Evolutionary conservation across 2,113 vertebrate genomes (phyloP), one percentile per base, ranked within the genome.

Genomic region (Hippocampus barbouri): DNA sequence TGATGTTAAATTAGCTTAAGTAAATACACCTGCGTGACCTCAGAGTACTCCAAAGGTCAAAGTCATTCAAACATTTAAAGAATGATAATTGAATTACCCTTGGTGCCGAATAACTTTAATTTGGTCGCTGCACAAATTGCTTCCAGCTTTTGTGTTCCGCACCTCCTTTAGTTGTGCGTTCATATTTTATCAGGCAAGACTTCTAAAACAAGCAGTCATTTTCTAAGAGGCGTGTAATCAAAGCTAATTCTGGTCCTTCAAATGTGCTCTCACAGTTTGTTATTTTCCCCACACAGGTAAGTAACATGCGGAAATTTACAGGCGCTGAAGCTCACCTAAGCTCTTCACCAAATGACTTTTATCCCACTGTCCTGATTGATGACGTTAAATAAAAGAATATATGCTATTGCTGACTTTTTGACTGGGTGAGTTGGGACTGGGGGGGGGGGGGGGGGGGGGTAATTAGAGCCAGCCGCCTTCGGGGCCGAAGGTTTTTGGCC

Each of bases 31-130:
- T 93, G 92, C 85, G 53, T 8, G 91, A 92, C 91, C 91, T 70
- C 68, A 0, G 75, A 89, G 89, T 79, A 89, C 89, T 87, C 81
- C 68, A 88, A 79, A 89, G 92, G 92, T 92, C 91, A 92, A 92
- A 93, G 92, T 92, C 91, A 93, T 93, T 93, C 90, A 93, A 93
- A 93, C 91, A 93, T 93, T 93, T 92, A 92, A 92, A 93, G 90
- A 92, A 92, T 91, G 90, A 91, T 93, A 93, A 93, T 93, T 93
- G 92, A 93, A 93, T 92, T 91, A 92, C 91, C 88, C 88, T 90
- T 88, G 90, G 90, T 91, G 89, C 86, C 90, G 91, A 91, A 92
- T 92, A 91, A 92, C 90, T 91, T 92, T 91, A 91, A 93, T 93
- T 92, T 93, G 89, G 90, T 89, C 88, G 90, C 90, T 78, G 89